Evolutionary conservation across 2,888 invertebrate genomes (phyloP), one percentile per base, ranked within the genome.

Genomic region (Coelogynopora nodosa): DNA sequence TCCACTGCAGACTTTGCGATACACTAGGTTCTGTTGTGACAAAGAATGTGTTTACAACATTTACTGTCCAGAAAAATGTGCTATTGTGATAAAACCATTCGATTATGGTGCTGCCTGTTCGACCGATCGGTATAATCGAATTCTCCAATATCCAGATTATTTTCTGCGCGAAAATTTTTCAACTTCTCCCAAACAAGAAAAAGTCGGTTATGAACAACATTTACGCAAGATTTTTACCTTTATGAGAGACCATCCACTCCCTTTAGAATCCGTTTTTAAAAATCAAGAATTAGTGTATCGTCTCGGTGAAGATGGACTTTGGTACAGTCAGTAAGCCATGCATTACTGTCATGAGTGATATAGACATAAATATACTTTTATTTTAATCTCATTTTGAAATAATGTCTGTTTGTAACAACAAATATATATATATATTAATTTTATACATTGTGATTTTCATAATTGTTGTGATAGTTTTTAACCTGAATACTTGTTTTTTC

Each of bases 111-210:
- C 74, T 74, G 18, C 27, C 2, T 5, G 23, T 49, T 18, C 5
- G 10, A 13, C 18, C 18, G 74, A 2, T 2, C 5, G 74, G 23
- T 23, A 13, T 26, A 74, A 74, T 26, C 5, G 27, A 2, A 74
- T 74, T 2, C 74, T 74, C 74, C 30, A 23, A 2, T 30, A 28
- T 1, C 82, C 82, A 2, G 82, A 82, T 82, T 31, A 2, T 18
- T 31, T 82, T 31, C 30, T 82, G 2, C 82, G 82, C 2, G n/a
- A 31, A n/a, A n/a, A n/a, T 0, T 82, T 31, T 82, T 82, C 82
- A 5, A 82, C 82, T 30, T 82, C 82, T 31, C 82, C 82, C 1
- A 82, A 31, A 31, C 82, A 82, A 29, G 82, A 82, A 82, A 82
- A 82, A 28, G 82, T 2, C 13, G 82, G 82, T 2, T 82, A 31